Evolutionary conservation across 2,888 invertebrate species (phyloP).

Genomic region (Netelia inedita): DNA sequence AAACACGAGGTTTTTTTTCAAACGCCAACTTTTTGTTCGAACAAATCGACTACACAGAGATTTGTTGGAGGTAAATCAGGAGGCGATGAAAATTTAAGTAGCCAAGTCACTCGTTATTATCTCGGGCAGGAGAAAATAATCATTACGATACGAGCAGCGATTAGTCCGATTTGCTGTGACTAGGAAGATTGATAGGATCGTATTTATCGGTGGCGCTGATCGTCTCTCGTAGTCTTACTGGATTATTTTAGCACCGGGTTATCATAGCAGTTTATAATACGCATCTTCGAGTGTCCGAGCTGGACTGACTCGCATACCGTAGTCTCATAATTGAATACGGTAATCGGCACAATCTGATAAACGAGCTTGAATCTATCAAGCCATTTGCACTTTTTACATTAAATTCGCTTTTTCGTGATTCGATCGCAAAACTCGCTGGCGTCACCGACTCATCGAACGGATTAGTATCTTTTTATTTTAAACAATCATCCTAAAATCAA

Average conservation of each 20-base stretch:
- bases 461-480: too few species aligned
- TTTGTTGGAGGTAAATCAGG: not conserved
- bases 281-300: not conserved
- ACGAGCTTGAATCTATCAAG: constrained; percentile 11
- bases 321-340: constrained; percentile 28
- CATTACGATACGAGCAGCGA: not conserved
- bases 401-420: not conserved
- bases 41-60: too few species aligned
- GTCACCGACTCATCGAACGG: too few species aligned
- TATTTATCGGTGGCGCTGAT: constrained; percentile 4
- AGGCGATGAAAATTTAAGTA: not conserved
- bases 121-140: constrained; percentile 15
- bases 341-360: constrained; percentile 19
- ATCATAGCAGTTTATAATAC: not conserved
- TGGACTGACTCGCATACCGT: not conserved
- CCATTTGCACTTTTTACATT: not conserved
- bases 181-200: constrained; percentile 23
- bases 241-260: not conserved
- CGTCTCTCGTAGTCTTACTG: not conserved
- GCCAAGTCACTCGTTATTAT: not conserved
- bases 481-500: too few species aligned
- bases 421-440: not conserved
- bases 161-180: constrained; percentile 7
- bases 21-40: too few species aligned
- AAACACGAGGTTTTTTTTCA: too few species aligned